A percentile compares a stretch with the other conserved stretches of the same genome.
Evolutionary conservation across 2,888 invertebrate genomes (phyloP).

Genomic region (Hartigia nigra): DNA sequence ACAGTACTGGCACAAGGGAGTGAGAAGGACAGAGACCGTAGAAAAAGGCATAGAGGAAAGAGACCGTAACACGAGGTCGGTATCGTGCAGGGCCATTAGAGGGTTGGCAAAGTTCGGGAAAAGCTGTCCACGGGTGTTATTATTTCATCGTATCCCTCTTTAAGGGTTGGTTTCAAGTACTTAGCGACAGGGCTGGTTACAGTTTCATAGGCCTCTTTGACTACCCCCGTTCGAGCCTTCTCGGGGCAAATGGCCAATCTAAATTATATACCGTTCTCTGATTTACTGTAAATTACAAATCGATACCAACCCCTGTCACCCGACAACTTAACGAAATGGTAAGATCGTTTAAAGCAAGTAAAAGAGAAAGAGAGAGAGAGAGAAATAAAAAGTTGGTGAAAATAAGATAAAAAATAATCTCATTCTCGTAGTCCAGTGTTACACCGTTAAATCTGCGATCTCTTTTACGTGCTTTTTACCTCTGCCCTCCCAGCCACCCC

Average conservation of each 20-base stretch:
- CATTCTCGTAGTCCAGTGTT: background rate
- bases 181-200: background rate
- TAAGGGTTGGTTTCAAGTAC: background rate
- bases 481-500: background rate
- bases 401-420: background rate
- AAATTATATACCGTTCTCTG: background rate
- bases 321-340: background rate
- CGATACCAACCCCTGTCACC: background rate
- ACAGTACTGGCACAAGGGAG: background rate
- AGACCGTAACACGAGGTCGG: background rate
- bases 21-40: background rate
- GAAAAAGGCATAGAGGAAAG: background rate
- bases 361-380: slow-evolving; percentile 4
- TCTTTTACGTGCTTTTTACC: background rate
- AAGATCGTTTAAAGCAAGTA: background rate
- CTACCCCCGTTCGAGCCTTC: background rate
- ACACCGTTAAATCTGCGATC: background rate
- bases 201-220: background rate
- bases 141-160: background rate
- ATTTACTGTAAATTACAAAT: slow-evolving; percentile 3
- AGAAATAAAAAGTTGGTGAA: background rate
- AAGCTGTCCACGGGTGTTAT: background rate
- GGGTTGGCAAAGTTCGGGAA: background rate
- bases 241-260: background rate
- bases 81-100: background rate